Base-by-base conservation (phyloP, 2,113 vertebrate species). In the Amia ocellicauda region DNA sequence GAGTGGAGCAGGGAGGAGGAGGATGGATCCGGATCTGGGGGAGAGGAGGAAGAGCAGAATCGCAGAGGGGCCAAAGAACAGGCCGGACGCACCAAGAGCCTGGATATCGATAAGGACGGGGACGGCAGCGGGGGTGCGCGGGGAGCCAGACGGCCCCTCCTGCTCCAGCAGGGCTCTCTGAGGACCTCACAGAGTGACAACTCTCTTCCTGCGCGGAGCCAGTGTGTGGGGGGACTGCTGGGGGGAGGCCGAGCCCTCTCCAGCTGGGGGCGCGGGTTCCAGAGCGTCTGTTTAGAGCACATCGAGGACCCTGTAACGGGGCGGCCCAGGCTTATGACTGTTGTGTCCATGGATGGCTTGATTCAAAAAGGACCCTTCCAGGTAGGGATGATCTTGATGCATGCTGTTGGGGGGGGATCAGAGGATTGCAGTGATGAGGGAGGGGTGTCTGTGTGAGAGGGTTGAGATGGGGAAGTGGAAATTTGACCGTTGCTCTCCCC, bases 261-360 rank as follows among this genome's bases (percentile, higher is more conserved):
- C 0, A 76, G 84, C 10, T 95, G 93, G 92, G 92, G 91, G 19
- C 85, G 93, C 2, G 93, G 93, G 3, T 95, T 94, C 27, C 23
- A 89, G 45, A 88, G 88, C 64, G 80, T 93, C 62, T 72, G 82
- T 41, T 72, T 89, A 76, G 92, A 94, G 75, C 67, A 26, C 52
- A 85, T 93, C 60, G 79, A 83, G 0, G 93, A 95, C 69, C 92
- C 93, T 0, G 64, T 86, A 69, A 90, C 86, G 0, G 84, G 85
- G 64, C 72, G 77, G 20, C 84, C 80, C 27, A 80, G 86, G 69
- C 75, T 80, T 20, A 91, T 95, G 92, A 91, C 86, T 0, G 91
- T 89, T 27, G 91, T 94, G 28, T 64, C 76, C 63, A 91, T 95
- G 92, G 93, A 94, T 66, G 67, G 60, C 0, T 81, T 87, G 7